Conservation (phyloP, 2,113 vertebrate genomes). For the Pardalotus punctatus region DNA sequence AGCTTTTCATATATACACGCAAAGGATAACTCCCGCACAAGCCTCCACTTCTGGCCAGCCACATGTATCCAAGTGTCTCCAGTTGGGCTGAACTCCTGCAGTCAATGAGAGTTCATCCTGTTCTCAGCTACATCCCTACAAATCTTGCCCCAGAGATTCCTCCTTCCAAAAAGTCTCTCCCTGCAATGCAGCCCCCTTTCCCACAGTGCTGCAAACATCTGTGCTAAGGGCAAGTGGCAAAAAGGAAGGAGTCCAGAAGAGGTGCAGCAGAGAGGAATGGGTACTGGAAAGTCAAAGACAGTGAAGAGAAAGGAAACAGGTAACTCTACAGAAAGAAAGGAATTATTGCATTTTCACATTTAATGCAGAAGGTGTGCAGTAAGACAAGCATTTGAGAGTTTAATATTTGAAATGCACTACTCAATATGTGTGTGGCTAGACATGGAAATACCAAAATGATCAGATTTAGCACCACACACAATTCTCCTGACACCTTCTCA, state of each 20-base stretch:
- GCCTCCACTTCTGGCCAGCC: not conserved
- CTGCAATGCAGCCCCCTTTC: not conserved
- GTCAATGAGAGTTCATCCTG: accelerated
- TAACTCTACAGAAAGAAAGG: not conserved
- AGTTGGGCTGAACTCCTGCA: not conserved
- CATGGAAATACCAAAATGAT: not conserved
- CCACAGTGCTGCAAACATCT: not conserved
- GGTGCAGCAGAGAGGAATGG: not conserved
- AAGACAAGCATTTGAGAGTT: not conserved
- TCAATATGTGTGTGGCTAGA: not conserved
- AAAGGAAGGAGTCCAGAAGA: not conserved
- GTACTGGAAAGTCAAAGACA: not conserved
- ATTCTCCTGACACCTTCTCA: not conserved
- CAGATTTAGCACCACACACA: not conserved
- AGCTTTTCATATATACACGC: not conserved
- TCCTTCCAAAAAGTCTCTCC: not conserved
- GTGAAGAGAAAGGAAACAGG: not conserved
- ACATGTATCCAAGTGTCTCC: not conserved
- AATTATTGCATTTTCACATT: not conserved
- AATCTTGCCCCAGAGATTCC: not conserved
- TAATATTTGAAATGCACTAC: not conserved
- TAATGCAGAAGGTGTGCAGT: not conserved
- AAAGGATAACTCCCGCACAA: not conserved
- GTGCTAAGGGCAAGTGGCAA: not conserved
- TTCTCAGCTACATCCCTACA: not conserved